Evolutionary conservation across 2,888 invertebrate genomes (phyloP), one percentile per base, ranked within the genome.

Genomic region (Stenichneumon culpator): DNA sequence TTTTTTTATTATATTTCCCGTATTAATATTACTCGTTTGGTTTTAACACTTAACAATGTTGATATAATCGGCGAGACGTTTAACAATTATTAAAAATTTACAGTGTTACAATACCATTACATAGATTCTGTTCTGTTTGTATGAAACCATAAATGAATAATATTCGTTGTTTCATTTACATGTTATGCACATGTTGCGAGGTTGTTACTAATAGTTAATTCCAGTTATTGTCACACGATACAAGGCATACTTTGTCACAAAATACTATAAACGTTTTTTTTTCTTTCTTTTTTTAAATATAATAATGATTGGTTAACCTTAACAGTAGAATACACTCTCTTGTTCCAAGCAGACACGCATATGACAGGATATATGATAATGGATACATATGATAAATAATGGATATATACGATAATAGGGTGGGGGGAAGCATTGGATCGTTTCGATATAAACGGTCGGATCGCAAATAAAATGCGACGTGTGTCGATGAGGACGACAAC

Each of bases 141-240:
- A 22, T 11, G 57, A 57, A 57, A 57, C 57, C 25, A 57, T 11
- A 25, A 57, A 57, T 25, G 19, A 25, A 57, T 57, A 57, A 57
- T 25, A 57, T 57, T 22, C 57, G 22, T 25, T 57, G 25, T 28
- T n/a, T 65, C 25, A 2, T 60, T 74, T 25, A n/a, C n/a, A 19
- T 22, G 19, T 2, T 28, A 47, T 28, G 63, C 28, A 2, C 9
- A 57, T 39, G 25, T 16, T 16, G 44, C 60, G 19, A 65, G 60
- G 47, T 14, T 39, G 11, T 39, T 39, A 39, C 1, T 11, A 11
- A 39, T 52, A 44, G 52, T 63, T 60, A 77, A 22, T 65, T 36
- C 22, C 80, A 32, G 39, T 80, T 80, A 80, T 80, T 74, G 80
- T 80, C 80, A 74, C 57, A 74, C 65, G 14, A 47, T 72, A 72